Evolutionary conservation across 2,113 vertebrate species (phyloP), one percentile per base, ranked within the genome.

Genomic region (Eleginops maclovinus): DNA sequence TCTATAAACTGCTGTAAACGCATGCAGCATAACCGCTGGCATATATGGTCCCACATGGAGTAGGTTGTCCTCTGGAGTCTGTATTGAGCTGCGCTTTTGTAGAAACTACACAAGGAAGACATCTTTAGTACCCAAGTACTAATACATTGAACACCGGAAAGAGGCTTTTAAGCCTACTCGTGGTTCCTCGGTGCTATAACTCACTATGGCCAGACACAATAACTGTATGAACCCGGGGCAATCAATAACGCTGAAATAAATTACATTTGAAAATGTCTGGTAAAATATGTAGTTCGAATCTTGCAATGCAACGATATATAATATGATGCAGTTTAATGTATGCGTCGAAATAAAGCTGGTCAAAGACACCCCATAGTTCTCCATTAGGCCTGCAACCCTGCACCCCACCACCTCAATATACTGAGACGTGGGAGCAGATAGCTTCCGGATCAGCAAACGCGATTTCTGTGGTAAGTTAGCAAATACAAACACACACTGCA

Each of bases 211-310:
- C 80, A 93, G 92, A 93, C 91, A 94, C 89, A 93, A 90, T 94
- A 94, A 94, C 95, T 93, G 93, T 90, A 65, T 94, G 92, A 94
- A 95, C 95, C 89, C 87, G 69, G 77, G 88, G 90, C 68, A 75
- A 86, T 87, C 84, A 84, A 86, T 90, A 43, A 13, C 61, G 28
- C n/a, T 59, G 69, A 72, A 86, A 82, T 86, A 15, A 83, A 91
- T 89, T 74, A 71, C 46, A 73, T 84, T 75, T 53, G 17, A 43
- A 64, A 47, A 77, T 61, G n/a, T 74, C 12, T 54, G 50, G 28
- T 44, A 70, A 82, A 85, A 67, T 36, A 55, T 17, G 80, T 36
- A 36, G 31, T 11, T 53, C 54, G 10, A 26, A 47, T 55, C 66
- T 70, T 77, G 54, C 55, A 50, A 36, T 40, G 60, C 62, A 71